A percentile compares a stretch with the other conserved stretches of the same genome.
These are phyloP conservation scores for Planococcus citri DNA, from an alignment of 1,140 invertebrate genomes.

Conservation along the genomic window DNA sequence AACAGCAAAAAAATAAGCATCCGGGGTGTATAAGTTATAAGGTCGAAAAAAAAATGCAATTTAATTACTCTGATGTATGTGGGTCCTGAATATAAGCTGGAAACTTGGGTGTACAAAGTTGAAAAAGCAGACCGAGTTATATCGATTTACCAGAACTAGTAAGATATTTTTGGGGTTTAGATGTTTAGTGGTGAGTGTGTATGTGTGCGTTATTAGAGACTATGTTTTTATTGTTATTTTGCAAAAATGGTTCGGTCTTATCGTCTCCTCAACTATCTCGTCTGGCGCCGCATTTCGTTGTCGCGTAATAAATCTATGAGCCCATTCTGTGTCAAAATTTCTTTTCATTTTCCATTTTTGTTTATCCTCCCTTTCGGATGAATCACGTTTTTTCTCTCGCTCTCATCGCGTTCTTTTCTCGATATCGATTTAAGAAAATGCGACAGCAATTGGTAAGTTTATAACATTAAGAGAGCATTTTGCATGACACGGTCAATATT, in stretches of 20 bases:
- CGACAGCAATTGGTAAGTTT: too few relatives aligned
- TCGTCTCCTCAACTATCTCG: not conserved
- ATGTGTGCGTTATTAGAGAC: slow-evolving; percentile 5
- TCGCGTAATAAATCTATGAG: slow-evolving; percentile 12
- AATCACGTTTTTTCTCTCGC: not conserved
- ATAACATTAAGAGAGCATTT: too few relatives aligned
- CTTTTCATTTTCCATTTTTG: slow-evolving; percentile 15
- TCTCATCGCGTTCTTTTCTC: not conserved
- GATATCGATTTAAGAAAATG: not conserved
- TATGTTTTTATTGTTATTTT: slow-evolving; percentile 20
- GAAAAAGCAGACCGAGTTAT: not conserved
- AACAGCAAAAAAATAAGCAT: too few relatives aligned
- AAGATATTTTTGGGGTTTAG: not conserved
- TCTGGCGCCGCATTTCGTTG: slow-evolving; percentile 10
- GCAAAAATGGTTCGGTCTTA: slow-evolving; percentile 17
- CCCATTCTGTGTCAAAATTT: not conserved
- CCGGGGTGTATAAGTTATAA: too few relatives aligned
- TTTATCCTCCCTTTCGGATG: not conserved
- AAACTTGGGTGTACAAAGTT: too few relatives aligned
- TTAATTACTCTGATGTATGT: not conserved
- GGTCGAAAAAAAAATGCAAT: not conserved
- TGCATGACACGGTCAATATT: not conserved
- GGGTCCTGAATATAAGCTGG: too few relatives aligned
- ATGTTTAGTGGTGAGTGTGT: not conserved
- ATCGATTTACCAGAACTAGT: not conserved